Evolutionary conservation across 2,797 vertebrate genomes (phyloP).

Genomic region (Sebastes hubbsi): DNA sequence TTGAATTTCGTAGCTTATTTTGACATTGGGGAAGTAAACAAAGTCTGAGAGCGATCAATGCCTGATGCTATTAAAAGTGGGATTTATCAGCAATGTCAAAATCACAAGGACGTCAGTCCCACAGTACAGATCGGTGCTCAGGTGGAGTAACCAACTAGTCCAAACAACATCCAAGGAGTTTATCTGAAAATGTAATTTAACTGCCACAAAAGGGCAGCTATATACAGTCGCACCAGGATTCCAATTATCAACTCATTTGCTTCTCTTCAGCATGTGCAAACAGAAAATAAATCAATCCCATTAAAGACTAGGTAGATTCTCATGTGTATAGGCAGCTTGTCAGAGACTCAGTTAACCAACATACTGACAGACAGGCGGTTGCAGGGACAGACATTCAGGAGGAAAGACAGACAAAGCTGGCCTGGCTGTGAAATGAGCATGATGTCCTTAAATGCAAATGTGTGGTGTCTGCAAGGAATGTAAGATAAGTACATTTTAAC

Average conservation of each 20-base stretch:
- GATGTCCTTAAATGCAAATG: slow-evolving; percentile 31
- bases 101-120: not conserved
- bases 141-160: not conserved
- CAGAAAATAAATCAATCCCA: not conserved
- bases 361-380: not conserved
- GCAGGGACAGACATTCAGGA: not conserved
- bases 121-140: not conserved
- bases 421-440: slow-evolving; percentile 19
- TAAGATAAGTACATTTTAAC: slow-evolving; percentile 12
- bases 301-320: not conserved
- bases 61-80: not conserved
- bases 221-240: not conserved
- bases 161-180: not conserved
- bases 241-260: not conserved
- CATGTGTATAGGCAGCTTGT: not conserved
- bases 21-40: not conserved
- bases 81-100: not conserved
- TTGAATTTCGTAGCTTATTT: not conserved
- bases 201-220: not conserved
- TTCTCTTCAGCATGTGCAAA: not conserved
- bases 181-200: not conserved
- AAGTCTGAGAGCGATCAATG: not conserved
- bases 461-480: not conserved
- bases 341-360: not conserved
- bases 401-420: not conserved